These are phyloP conservation scores for Cyanoramphus novaezelandiae DNA, from an alignment of 2,113 vertebrate species.

Conservation along the genomic window DNA sequence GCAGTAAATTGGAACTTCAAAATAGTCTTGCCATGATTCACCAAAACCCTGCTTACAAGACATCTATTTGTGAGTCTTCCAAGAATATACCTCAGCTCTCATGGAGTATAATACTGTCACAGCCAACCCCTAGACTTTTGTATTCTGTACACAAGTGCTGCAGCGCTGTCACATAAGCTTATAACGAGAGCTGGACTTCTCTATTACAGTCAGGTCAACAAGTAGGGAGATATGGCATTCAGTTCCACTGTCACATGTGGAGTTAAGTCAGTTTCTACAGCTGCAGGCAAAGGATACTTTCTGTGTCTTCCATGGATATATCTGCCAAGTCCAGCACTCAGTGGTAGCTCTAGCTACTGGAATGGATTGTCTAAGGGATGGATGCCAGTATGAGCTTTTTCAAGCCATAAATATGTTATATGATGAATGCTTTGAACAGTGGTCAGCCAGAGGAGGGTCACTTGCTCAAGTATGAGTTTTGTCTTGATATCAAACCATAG, in stretches of 20 bases:
- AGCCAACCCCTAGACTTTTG: not conserved
- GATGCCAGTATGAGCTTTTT: not conserved
- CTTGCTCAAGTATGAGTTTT: not conserved
- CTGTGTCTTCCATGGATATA: not conserved
- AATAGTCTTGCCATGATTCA: not conserved
- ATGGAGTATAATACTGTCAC: not conserved
- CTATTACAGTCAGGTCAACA: not conserved
- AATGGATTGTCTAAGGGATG: not conserved
- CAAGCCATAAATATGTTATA: not conserved
- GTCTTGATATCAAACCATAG: not conserved
- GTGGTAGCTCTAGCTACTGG: not conserved
- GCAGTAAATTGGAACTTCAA: not conserved
- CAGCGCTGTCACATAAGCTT: not conserved
- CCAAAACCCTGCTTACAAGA: not conserved
- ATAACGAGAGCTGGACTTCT: not conserved
- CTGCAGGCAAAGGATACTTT: not conserved
- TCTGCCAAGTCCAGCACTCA: not conserved
- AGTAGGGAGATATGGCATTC: rapidly evolving
- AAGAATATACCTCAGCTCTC: not conserved
- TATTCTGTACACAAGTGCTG: not conserved
- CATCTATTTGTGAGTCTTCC: not conserved
- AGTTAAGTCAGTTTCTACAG: not conserved
- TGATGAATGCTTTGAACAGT: not conserved
- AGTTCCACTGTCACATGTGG: not conserved
- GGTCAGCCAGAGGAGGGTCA: not conserved